Evolutionary conservation across 2,797 vertebrate species (phyloP).

Genomic region (Tangara arthus): DNA sequence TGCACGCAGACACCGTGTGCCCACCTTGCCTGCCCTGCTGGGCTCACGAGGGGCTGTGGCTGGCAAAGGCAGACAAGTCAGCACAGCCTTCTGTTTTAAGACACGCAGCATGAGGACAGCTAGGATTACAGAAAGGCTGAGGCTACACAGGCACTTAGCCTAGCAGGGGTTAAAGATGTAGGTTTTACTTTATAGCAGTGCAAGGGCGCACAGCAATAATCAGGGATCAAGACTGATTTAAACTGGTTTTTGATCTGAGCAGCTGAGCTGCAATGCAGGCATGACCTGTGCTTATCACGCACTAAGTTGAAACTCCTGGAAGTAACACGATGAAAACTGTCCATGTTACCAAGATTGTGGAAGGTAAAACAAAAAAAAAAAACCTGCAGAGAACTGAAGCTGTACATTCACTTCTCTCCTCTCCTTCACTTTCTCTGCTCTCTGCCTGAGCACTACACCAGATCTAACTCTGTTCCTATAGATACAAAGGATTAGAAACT

Average conservation of each 20-base stretch:
- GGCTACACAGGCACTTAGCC: accelerated
- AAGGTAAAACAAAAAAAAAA: background rate
- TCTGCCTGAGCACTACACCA: background rate
- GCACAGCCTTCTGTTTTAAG: background rate
- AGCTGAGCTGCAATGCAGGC: background rate
- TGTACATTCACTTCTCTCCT: background rate
- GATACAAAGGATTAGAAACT: background rate
- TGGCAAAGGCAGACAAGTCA: background rate
- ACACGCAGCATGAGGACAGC: background rate
- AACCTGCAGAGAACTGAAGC: background rate
- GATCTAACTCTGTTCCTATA: background rate
- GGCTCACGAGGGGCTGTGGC: background rate
- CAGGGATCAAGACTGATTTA: background rate
- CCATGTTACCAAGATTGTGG: background rate
- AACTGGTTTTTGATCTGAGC: background rate
- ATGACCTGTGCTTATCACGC: background rate
- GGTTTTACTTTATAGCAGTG: background rate
- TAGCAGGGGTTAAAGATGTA: background rate
- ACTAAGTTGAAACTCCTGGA: background rate
- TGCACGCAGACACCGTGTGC: accelerated
- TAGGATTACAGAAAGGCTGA: background rate
- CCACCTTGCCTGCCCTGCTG: background rate
- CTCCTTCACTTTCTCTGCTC: background rate
- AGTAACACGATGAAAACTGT: background rate
- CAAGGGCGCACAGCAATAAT: background rate